Evolutionary conservation across 2,888 invertebrate species (phyloP).

Genomic region (Eumerus sabulonum): DNA sequence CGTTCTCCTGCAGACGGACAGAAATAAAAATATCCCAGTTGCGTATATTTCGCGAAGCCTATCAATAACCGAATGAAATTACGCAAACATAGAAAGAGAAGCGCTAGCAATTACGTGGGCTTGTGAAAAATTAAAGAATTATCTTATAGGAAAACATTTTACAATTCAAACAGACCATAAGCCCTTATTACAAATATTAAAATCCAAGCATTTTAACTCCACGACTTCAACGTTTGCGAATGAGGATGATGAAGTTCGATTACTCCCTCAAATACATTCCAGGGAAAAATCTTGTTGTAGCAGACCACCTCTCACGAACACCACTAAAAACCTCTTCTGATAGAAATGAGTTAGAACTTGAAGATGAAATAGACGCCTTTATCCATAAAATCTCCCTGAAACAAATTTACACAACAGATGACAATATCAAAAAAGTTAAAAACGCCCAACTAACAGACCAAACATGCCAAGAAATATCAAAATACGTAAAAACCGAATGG

Average conservation of each 20-base stretch:
- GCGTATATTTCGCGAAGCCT: constrained; percentile 4
- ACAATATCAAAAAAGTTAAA: background rate
- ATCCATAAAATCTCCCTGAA: background rate
- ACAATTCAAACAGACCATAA: too few relatives aligned
- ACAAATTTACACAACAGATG: background rate
- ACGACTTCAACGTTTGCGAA: background rate
- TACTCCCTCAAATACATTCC: too few relatives aligned
- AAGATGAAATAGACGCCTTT: too few relatives aligned
- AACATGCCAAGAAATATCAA: background rate
- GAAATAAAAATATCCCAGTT: background rate
- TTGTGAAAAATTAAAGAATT: constrained; percentile 1
- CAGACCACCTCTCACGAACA: too few relatives aligned
- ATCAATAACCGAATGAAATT: background rate
- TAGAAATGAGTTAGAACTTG: too few relatives aligned
- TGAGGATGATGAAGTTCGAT: background rate
- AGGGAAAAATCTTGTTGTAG: too few relatives aligned
- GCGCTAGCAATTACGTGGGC: constrained; percentile 2
- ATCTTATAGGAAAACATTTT: too few relatives aligned
- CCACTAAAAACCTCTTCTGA: too few relatives aligned
- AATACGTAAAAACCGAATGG: constrained; percentile 1
- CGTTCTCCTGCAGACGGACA: background rate
- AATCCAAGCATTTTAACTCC: too few relatives aligned
- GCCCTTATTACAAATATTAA: too few relatives aligned
- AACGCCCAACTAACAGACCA: background rate
- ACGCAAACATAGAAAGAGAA: constrained; percentile 1